A percentile compares a stretch with the other conserved stretches of the same genome.
phyloP scores from a whole-genome alignment of 2,888 invertebrate genomes.

The Melanargia galathea region DNA sequence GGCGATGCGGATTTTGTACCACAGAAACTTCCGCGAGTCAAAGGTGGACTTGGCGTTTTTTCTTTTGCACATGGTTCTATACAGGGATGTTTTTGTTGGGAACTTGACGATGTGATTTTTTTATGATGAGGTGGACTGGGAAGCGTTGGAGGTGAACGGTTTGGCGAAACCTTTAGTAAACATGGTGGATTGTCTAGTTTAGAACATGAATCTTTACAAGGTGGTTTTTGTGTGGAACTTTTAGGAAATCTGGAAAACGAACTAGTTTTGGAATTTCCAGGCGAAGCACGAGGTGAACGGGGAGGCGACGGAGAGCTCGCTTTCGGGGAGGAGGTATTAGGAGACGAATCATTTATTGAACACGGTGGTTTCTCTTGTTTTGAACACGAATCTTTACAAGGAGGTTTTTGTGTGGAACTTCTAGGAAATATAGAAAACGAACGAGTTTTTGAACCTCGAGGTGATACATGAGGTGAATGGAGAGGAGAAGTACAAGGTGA shows the following conservation, averaged over 20 bases:
- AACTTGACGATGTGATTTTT: not conserved
- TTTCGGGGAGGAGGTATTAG: too few species aligned
- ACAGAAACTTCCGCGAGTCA: not conserved
- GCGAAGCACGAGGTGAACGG: too few species aligned
- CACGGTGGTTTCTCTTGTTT: not conserved
- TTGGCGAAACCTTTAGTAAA: not conserved
- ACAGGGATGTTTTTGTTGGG: not conserved
- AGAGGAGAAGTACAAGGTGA: not conserved
- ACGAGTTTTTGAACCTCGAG: not conserved
- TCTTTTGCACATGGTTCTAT: not conserved
- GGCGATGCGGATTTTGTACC: constrained; percentile 16
- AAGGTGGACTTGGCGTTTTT: not conserved
- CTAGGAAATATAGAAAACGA: too few species aligned
- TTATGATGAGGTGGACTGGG: not conserved
- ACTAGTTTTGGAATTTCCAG: not conserved
- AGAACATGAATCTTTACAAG: not conserved
- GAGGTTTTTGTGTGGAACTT: not conserved
- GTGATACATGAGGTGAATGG: not conserved
- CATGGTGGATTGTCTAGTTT: not conserved
- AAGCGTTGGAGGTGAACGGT: not conserved
- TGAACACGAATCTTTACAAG: not conserved
- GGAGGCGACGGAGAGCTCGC: not conserved
- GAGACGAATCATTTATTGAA: too few species aligned
- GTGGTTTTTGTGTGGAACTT: not conserved
- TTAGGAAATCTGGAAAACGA: too few species aligned